These are phyloP conservation scores for Chloroclysta siterata DNA, from an alignment of 2,888 invertebrate species.

Conservation along the genomic window DNA sequence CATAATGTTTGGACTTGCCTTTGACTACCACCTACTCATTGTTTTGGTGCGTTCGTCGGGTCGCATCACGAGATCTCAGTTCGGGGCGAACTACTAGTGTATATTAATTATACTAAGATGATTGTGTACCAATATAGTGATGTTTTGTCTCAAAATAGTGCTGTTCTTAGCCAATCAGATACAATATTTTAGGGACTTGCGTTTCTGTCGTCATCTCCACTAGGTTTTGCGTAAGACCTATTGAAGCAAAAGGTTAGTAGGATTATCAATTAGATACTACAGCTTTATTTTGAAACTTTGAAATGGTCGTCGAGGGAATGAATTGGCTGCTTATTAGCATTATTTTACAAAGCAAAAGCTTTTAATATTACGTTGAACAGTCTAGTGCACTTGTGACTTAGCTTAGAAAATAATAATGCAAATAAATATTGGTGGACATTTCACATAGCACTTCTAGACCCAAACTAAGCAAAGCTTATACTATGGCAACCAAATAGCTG, in stretches of 20 bases:
- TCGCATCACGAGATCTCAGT: too few relatives aligned
- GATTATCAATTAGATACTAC: slow-evolving; percentile 21
- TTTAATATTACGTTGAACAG: background rate
- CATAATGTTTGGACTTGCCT: too few relatives aligned
- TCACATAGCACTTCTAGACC: too few relatives aligned
- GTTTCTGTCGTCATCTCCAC: slow-evolving; percentile 31
- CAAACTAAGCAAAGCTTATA: too few relatives aligned
- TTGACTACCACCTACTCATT: too few relatives aligned
- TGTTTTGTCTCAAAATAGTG: slow-evolving; percentile 32
- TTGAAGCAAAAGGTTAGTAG: slow-evolving; percentile 26
- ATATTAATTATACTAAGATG: slow-evolving; percentile 4
- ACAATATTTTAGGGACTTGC: slow-evolving; percentile 35
- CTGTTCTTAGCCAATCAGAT: slow-evolving; percentile 34
- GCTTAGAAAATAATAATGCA: background rate
- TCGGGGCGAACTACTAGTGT: too few relatives aligned
- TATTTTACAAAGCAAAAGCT: slow-evolving; percentile 1
- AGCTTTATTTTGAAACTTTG: slow-evolving; percentile 34
- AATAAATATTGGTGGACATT: too few relatives aligned
- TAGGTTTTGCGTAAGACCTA: slow-evolving; percentile 36
- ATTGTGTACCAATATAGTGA: slow-evolving; percentile 24
- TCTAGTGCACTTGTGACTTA: background rate
- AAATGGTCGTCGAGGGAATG: slow-evolving; percentile 26
- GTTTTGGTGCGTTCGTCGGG: too few relatives aligned
- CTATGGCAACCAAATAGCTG: too few relatives aligned
- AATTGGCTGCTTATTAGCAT: slow-evolving; percentile 31